These are phyloP conservation scores for Cetonia aurata DNA, from an alignment of 2,888 invertebrate species.

Conservation along the genomic window DNA sequence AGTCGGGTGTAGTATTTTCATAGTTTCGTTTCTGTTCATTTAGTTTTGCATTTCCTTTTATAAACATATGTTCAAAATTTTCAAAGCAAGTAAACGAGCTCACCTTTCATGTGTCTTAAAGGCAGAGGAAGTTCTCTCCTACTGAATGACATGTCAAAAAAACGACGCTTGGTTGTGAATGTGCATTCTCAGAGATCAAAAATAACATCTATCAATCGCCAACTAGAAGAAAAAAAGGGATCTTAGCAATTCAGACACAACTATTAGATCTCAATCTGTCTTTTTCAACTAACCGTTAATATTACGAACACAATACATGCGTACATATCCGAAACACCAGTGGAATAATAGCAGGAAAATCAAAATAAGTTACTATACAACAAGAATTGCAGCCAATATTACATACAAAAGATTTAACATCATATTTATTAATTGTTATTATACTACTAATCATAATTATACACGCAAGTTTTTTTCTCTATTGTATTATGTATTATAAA, in stretches of 20 bases:
- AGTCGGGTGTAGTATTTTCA: slow-evolving; percentile 3
- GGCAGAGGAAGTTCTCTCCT: slow-evolving; percentile 13
- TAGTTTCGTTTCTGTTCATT: slow-evolving; percentile 21
- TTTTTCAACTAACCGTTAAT: background rate
- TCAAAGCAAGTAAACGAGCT: slow-evolving; percentile 21
- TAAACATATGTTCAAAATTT: slow-evolving; percentile 21
- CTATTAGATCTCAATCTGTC: slow-evolving; percentile 16
- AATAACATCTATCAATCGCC: slow-evolving; percentile 7
- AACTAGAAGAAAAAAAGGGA: slow-evolving; percentile 31
- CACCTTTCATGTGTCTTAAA: slow-evolving; percentile 29
- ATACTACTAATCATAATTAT: slow-evolving; percentile 36
- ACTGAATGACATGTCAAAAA: no score
- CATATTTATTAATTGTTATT: slow-evolving; percentile 17
- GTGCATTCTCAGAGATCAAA: slow-evolving; percentile 52
- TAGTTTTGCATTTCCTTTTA: slow-evolving; percentile 15
- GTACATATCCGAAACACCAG: slow-evolving; percentile 19
- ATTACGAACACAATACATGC: background rate
- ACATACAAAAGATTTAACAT: slow-evolving; percentile 21
- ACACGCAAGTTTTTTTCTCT: slow-evolving; percentile 29
- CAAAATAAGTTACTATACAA: slow-evolving; percentile 28
- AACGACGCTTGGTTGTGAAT: slow-evolving; percentile 52
- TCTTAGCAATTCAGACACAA: slow-evolving; percentile 34
- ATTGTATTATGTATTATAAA: slow-evolving; percentile 26
- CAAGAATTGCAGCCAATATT: slow-evolving; percentile 31
- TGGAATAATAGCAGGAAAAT: slow-evolving; percentile 25